Conservation (phyloP, 2,113 vertebrate species). For the Pteropus alecto region DNA sequence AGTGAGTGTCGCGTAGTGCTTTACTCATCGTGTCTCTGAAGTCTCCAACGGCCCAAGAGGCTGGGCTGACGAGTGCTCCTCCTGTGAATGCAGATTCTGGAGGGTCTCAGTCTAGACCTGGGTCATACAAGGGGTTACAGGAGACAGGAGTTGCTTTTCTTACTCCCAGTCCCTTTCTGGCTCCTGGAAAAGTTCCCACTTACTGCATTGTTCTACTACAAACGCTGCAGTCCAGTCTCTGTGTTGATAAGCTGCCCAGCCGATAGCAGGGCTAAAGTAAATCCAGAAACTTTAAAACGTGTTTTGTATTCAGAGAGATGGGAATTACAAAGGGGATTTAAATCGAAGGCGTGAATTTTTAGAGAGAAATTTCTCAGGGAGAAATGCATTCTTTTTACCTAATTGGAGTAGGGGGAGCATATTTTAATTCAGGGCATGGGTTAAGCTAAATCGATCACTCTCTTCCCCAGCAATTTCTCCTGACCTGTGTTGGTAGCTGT, state of each 20-base stretch:
- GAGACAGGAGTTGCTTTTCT: neutral
- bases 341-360: neutral
- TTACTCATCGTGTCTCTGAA: neutral
- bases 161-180: neutral
- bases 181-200: neutral
- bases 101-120: neutral
- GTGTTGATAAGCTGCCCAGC: neutral
- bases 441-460: neutral
- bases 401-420: neutral
- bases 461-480: neutral
- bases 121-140: neutral
- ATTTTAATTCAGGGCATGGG: neutral
- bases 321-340: neutral
- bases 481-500: neutral
- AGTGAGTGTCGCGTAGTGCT: rapidly evolving
- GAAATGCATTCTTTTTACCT: neutral
- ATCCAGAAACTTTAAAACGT: neutral
- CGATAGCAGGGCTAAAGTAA: neutral
- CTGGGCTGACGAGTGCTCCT: neutral
- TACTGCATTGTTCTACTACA: neutral
- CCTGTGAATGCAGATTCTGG: neutral
- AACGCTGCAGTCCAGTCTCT: neutral
- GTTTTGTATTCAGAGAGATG: neutral
- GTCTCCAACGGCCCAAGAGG: neutral
- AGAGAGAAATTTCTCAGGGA: neutral